phyloP scores from a whole-genome alignment of 2,888 invertebrate species.

The Tetramorium bicarinatum region DNA sequence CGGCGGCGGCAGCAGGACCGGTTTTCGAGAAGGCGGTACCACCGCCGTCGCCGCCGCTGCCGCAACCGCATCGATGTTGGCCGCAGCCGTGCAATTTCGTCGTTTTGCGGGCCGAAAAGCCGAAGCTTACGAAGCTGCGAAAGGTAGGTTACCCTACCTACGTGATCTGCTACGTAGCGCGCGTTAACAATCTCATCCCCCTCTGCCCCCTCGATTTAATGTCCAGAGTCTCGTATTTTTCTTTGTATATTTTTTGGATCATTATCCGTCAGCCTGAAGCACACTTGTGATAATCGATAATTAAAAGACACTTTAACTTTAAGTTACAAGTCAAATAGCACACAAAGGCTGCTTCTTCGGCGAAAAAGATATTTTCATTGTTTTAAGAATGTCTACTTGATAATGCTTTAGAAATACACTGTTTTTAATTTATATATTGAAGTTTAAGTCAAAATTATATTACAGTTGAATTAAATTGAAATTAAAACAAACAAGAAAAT shows the following conservation, averaged over 20 bases:
- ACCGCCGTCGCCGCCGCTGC: conserved; percentile 32
- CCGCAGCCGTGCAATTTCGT: conserved; percentile 70
- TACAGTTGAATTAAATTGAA: neutral
- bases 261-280: neutral
- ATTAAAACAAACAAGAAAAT: neutral
- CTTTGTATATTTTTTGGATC: neutral
- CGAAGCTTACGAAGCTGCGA: conserved; percentile 60
- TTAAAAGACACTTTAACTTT: neutral
- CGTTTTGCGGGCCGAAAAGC: conserved; percentile 68
- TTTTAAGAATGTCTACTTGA: neutral
- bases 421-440: neutral
- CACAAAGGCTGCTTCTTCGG: neutral
- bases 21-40: conserved; percentile 65
- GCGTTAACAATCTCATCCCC: neutral
- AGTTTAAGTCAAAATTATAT: neutral
- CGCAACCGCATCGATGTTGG: conserved; percentile 44
- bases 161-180: neutral
- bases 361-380: neutral
- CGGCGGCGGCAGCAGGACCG: conserved; percentile 71
- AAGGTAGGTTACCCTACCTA: conserved; percentile 6
- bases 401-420: neutral
- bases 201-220: neutral
- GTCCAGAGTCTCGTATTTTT: neutral
- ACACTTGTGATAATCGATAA: neutral
- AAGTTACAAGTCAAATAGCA: neutral